A percentile compares a stretch with the other conserved stretches of the same genome.
Evolutionary conservation across 2,888 invertebrate genomes (phyloP).

Genomic region (Watsonalla cultraria): DNA sequence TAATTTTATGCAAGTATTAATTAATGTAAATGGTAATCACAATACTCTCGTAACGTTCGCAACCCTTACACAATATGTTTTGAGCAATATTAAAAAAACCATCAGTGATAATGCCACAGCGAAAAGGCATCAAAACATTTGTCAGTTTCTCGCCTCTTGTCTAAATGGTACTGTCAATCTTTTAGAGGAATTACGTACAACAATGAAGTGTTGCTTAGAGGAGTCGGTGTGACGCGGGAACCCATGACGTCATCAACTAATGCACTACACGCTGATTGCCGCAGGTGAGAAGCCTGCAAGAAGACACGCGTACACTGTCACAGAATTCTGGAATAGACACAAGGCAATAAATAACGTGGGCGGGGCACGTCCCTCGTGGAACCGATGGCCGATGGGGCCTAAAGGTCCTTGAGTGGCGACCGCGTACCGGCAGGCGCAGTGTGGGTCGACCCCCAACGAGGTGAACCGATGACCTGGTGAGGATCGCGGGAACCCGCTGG

Average conservation of each 20-base stretch:
- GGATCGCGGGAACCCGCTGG: too few species aligned
- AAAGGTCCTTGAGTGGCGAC: too few species aligned
- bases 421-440: too few species aligned
- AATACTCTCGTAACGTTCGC: too few species aligned
- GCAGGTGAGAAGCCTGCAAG: slow-evolving; percentile 36
- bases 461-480: too few species aligned
- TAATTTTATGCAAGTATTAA: too few species aligned
- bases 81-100: slow-evolving; percentile 1
- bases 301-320: slow-evolving; percentile 11
- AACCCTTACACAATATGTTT: background rate
- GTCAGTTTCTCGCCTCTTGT: slow-evolving; percentile 38
- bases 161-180: slow-evolving; percentile 59
- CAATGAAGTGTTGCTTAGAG: slow-evolving; percentile 23
- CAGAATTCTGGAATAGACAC: background rate
- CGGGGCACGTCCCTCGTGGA: too few species aligned
- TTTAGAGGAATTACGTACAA: slow-evolving; percentile 54
- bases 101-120: slow-evolving; percentile 5
- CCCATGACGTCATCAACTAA: slow-evolving; percentile 72
- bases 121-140: slow-evolving; percentile 29
- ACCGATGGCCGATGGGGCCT: too few species aligned
- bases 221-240: slow-evolving; percentile 29
- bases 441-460: too few species aligned
- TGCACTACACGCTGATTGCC: slow-evolving; percentile 51
- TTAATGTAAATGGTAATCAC: too few species aligned
- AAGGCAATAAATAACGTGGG: too few species aligned